Conservation (phyloP, 2,888 invertebrate species). For the Heliconius hortense region DNA sequence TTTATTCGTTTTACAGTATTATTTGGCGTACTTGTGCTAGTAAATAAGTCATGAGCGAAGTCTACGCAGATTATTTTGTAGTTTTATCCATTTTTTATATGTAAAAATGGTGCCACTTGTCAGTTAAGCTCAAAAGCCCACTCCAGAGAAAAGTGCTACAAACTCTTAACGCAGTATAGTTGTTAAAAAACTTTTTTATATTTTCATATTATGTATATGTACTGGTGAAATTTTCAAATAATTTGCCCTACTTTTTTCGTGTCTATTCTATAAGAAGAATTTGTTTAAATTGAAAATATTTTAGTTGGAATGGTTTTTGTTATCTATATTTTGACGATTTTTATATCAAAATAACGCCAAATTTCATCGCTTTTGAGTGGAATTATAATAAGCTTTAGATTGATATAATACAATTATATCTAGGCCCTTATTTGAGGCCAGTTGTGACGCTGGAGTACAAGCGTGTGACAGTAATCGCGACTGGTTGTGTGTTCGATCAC, state of each 20-base stretch:
- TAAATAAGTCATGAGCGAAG: conserved; percentile 7
- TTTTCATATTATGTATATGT: not conserved
- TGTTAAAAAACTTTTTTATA: conserved; percentile 12
- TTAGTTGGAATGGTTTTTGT: not conserved
- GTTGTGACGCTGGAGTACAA: too few relatives aligned
- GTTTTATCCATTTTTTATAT: conserved; percentile 13
- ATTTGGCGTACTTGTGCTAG: conserved; percentile 4
- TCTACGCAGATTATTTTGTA: conserved; percentile 13
- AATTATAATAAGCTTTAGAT: not conserved
- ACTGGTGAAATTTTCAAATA: conserved; percentile 7
- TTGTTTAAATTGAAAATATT: not conserved
- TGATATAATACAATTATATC: too few relatives aligned
- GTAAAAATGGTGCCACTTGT: conserved; percentile 23
- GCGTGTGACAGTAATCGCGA: too few relatives aligned
- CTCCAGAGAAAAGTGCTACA: conserved; percentile 14
- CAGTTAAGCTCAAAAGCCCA: conserved; percentile 19
- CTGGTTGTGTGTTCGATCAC: too few relatives aligned
- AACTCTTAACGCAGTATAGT: conserved; percentile 22
- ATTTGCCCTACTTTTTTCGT: conserved; percentile 6
- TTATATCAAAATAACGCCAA: too few relatives aligned
- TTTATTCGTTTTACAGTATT: not conserved
- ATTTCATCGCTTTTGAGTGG: not conserved
- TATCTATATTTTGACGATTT: not conserved
- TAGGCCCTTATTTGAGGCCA: too few relatives aligned
- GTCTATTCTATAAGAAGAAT: not conserved